Evolutionary conservation across 2,113 vertebrate genomes (phyloP), one percentile per base, ranked within the genome.

Genomic region (Papio anubis): DNA sequence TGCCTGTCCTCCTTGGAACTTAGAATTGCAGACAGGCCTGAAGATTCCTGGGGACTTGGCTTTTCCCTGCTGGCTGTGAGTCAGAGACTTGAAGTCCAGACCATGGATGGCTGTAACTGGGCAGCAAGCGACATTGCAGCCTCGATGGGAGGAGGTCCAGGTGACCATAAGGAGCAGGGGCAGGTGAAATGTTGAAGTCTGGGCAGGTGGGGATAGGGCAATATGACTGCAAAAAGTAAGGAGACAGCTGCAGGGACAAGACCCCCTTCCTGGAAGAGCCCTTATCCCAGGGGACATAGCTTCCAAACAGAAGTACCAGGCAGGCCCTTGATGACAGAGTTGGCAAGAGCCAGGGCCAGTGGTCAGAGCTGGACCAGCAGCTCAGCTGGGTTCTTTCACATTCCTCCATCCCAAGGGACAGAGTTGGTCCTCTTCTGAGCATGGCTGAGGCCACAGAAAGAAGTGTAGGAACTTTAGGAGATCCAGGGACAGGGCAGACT

Each of bases 121-220:
- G 86, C 1, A 64, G 70, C 9, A 45, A 43, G 35, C 4, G 7
- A 27, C 1, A 5, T 8, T 0, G 0, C 30, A 57, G 55, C 13
- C 64, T 72, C 20, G 1, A 0, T 7, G n/a, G 45, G n/a, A 87
- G 73, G 38, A 83, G 40, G 17, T 30, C 64, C 72, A 73, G 20
- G 72, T 2, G 5, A 13, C 16, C 20, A 55, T 40, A 8, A 40
- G 79, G 50, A 40, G 30, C 25, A 21, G 52, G 40, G n/a, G 2
- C 43, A 72, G 72, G 48, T 17, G 48, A 43, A 2, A 2, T 11
- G 35, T 7, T 6, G 79, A 16, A 32, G 11, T 59, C 66, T n/a
- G 55, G 35, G 55, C 27, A 50, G 50, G 43, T 38, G 55, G 35
- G 27, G 59, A 6, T 5, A 7, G 21, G 59, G 13, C 40, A 8